Conservation (phyloP, 2,888 invertebrate genomes). For the Lasioglossum villosulum region DNA sequence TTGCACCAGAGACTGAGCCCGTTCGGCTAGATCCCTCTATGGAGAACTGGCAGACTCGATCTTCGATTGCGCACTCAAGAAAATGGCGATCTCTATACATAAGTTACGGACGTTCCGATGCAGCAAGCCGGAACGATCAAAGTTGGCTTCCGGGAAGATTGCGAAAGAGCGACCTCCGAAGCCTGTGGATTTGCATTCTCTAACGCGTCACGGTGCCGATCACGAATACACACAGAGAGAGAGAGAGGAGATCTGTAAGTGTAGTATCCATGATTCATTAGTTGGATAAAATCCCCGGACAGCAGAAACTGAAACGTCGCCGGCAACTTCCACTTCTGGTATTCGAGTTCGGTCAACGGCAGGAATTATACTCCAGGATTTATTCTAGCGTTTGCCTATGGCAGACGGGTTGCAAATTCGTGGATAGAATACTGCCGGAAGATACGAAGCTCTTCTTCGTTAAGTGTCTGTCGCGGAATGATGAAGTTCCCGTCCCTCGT, state of each 20-base stretch:
- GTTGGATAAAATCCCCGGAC: neutral
- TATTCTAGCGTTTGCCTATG: neutral
- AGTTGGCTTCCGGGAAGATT: neutral
- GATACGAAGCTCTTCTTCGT: neutral
- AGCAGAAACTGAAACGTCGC: neutral
- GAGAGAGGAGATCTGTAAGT: neutral
- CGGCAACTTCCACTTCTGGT: neutral
- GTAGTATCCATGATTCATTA: conserved; percentile 6
- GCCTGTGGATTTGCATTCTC: neutral
- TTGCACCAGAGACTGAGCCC: neutral
- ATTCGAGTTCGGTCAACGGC: neutral
- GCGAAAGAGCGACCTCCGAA: neutral
- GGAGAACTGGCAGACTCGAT: neutral
- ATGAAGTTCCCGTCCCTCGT: neutral
- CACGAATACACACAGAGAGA: neutral
- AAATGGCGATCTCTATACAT: neutral
- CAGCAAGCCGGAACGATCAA: neutral
- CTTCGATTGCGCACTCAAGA: neutral
- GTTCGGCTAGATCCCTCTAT: neutral
- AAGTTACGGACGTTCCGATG: neutral
- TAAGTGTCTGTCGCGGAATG: neutral
- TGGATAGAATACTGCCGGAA: neutral
- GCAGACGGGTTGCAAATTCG: conserved; percentile 3
- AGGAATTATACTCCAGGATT: neutral
- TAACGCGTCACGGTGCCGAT: neutral